Evolutionary conservation across 2,888 invertebrate genomes (phyloP), one percentile per base, ranked within the genome.

Genomic region (Ichneumon xanthorius): DNA sequence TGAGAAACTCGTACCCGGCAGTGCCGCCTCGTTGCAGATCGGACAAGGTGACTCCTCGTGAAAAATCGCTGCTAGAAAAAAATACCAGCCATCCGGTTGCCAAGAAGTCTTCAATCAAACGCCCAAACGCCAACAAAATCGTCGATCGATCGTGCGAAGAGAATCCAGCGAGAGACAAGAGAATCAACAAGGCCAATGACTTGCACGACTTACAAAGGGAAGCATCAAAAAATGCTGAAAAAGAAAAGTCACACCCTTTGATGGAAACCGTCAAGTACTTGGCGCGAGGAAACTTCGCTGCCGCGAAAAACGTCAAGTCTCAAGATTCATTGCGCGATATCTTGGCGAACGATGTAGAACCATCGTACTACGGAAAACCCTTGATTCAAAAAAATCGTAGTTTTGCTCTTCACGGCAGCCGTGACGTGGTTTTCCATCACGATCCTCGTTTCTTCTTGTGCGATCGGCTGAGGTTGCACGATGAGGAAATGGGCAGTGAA

Each of bases 361-460:
- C 37, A 22, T 53, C 58, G 3, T 45, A 40, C n/a, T 63, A 48
- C 11, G 67, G 63, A 30, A 68, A 85, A 33, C 30, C 48, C 30
- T 33, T 22, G 9, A 9, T 22, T 2, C 65, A 37, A 5, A 48
- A 75, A 45, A 82, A 71, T 11, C 73, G 61, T 5, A 85, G 84
- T 75, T 89, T 89, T n/a, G 71, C 80, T 58, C 48, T 89, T n/a
- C 86, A 89, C 30, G 72, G 77, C 7, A 87, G 75, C 50, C 80
- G 82, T 6, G 86, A 88, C 1, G 65, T 78, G 7, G 55, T 73
- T 73, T 70, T 87, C 6, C 45, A 77, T 63, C 40, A 63, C 19
- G 68, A 86, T 53, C 70, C 78, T 0, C 84, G 83, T 30, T 85
- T 82, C 73, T 76, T 75, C n/a, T 61, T 85, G 11, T 53, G 22